A percentile compares a stretch with the other conserved stretches of the same genome.
phyloP scores from a whole-genome alignment of 2,113 vertebrate genomes.

The Cynocephalus volans region DNA sequence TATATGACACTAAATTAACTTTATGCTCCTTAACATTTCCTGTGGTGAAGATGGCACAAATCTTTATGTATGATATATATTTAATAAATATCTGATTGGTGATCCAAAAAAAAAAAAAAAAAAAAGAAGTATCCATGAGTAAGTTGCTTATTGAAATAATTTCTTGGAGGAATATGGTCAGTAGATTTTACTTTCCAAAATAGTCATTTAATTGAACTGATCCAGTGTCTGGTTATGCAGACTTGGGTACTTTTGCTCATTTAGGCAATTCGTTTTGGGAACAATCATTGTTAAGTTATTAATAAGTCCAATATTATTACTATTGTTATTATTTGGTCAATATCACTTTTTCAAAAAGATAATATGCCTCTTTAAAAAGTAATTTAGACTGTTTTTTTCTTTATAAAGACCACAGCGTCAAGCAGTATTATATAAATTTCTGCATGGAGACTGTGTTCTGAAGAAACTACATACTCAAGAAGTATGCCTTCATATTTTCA shows the following conservation, averaged over 20 bases:
- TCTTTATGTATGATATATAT: not conserved
- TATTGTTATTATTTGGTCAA: not conserved
- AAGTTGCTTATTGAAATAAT: constrained; percentile 35
- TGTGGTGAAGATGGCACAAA: constrained; percentile 31
- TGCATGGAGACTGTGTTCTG: constrained; percentile 9
- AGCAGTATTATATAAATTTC: not conserved
- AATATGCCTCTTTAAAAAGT: constrained; percentile 16
- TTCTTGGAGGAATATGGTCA: constrained; percentile 68
- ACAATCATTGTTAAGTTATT: not conserved
- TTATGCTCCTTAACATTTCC: constrained; percentile 46
- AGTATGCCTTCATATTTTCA: not conserved
- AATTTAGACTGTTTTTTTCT: not conserved
- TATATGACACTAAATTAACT: constrained; percentile 69
- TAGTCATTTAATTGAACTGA: constrained; percentile 65
- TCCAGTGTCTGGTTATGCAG: constrained; percentile 55
- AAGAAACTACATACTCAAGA: constrained; percentile 1
- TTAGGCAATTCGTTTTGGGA: not conserved
- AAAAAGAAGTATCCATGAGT: constrained; percentile 45
- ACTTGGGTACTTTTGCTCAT: constrained; percentile 11
- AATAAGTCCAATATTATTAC: not conserved
- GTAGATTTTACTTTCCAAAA: constrained; percentile 73
- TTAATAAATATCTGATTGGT: constrained; percentile 56
- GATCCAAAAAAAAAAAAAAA: not conserved
- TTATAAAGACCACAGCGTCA: not conserved
- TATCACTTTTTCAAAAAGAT: not conserved